phyloP scores from a whole-genome alignment of 2,113 vertebrate species.

The Condylura cristata region DNA sequence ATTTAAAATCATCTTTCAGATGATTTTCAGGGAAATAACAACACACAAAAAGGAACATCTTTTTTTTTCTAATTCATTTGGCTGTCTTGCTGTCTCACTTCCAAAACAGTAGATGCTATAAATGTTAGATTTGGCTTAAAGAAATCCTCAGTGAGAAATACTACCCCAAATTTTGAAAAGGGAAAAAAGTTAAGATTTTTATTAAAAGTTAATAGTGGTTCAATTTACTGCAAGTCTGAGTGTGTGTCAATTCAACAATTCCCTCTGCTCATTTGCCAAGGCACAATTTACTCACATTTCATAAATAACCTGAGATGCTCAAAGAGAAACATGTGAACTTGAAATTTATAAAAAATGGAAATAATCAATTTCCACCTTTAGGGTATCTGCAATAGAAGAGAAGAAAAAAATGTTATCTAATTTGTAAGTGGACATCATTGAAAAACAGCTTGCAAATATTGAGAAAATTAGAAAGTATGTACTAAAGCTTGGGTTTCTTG shows the following conservation, averaged over 20 bases:
- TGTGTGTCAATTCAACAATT: constrained; percentile 60
- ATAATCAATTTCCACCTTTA: constrained; percentile 9
- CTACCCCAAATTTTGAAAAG: constrained; percentile 41
- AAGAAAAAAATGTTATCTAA: neutral
- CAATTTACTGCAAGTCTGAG: constrained; percentile 56
- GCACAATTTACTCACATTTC: constrained; percentile 64
- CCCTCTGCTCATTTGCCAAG: constrained; percentile 64
- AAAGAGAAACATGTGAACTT: constrained; percentile 38
- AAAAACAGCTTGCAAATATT: neutral
- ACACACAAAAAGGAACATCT: constrained; percentile 11
- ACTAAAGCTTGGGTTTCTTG: neutral
- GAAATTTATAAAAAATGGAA: constrained; percentile 42
- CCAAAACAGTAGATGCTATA: constrained; percentile 45
- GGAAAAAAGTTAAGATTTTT: constrained; percentile 41
- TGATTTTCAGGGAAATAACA: constrained; percentile 19
- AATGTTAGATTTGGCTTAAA: constrained; percentile 70
- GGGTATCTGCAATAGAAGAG: neutral
- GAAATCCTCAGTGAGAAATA: constrained; percentile 51
- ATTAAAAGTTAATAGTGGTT: constrained; percentile 61
- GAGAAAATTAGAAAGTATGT: neutral
- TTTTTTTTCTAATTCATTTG: constrained; percentile 44
- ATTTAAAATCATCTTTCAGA: constrained; percentile 40
- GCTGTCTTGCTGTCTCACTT: constrained; percentile 54
- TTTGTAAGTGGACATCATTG: neutral
- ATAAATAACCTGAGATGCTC: constrained; percentile 61